Evolutionary conservation across 2,113 vertebrate genomes (phyloP).

Genomic region (Chiloscyllium plagiosum): DNA sequence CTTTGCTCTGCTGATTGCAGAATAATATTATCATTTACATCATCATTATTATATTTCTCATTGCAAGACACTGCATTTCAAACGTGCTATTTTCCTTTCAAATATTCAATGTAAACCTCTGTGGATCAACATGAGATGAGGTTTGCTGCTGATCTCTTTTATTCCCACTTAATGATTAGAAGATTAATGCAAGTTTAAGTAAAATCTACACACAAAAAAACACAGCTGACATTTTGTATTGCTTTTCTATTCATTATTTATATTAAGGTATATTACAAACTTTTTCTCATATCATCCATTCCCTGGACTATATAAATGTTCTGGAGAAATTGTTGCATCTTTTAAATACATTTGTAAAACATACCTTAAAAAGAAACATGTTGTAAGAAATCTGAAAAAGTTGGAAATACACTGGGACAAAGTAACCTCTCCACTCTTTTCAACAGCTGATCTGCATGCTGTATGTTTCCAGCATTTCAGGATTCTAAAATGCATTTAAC

Average conservation of each 20-base stretch:
- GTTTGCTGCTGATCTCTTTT: too few relatives aligned
- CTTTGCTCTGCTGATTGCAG: too few relatives aligned
- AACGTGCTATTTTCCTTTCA: too few relatives aligned
- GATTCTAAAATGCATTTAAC: not conserved
- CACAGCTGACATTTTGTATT: not conserved
- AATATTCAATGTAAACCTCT: too few relatives aligned
- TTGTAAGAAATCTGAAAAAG: not conserved
- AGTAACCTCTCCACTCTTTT: not conserved
- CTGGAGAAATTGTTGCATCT: not conserved
- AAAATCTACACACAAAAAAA: not conserved
- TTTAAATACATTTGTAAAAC: not conserved
- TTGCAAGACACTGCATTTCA: too few relatives aligned
- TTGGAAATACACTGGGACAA: not conserved
- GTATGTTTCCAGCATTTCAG: not conserved
- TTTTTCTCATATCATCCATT: not conserved
- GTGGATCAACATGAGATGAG: too few relatives aligned
- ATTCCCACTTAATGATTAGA: not conserved
- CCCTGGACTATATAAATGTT: not conserved
- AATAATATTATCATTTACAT: too few relatives aligned
- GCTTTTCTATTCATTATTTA: not conserved
- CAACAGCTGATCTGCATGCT: not conserved
- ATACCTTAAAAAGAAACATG: not conserved
- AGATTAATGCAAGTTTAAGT: not conserved
- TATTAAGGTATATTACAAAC: not conserved
- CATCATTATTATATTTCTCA: too few relatives aligned